Evolutionary conservation across 2,888 invertebrate genomes (phyloP).

Genomic region (Dicycla oo): DNA sequence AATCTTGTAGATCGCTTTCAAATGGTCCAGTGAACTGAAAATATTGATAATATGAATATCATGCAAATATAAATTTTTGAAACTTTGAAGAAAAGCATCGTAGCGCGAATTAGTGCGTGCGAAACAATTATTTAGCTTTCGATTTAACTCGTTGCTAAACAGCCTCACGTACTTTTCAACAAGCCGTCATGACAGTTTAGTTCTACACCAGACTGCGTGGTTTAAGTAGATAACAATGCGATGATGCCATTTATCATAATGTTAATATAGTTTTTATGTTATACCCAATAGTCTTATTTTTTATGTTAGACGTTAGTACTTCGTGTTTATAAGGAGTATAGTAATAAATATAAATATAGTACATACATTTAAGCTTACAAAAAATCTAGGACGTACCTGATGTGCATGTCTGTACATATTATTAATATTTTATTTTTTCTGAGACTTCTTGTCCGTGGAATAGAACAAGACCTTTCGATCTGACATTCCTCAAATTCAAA

Average conservation of each 20-base stretch:
- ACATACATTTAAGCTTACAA: neutral
- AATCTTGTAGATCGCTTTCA: constrained; percentile 26
- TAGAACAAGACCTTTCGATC: neutral
- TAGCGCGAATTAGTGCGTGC: constrained; percentile 15
- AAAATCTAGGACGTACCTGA: no score
- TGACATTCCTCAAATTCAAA: neutral
- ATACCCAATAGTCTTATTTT: neutral
- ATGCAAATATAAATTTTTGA: constrained; percentile 28
- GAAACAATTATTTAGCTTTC: constrained; percentile 20
- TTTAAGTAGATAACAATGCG: neutral
- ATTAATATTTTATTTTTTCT: neutral
- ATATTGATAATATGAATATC: constrained; percentile 32
- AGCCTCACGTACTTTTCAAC: constrained; percentile 3
- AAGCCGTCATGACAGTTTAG: neutral
- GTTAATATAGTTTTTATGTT: neutral
- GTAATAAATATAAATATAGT: neutral
- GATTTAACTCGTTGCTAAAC: constrained; percentile 7
- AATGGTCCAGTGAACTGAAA: constrained; percentile 41
- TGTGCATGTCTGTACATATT: no score
- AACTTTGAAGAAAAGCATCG: constrained; percentile 24
- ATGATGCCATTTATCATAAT: neutral
- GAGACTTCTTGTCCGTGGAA: neutral
- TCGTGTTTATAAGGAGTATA: neutral
- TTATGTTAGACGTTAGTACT: neutral
- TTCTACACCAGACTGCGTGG: neutral